Conservation (phyloP, 2,113 vertebrate species). For the Daubentonia madagascariensis region DNA sequence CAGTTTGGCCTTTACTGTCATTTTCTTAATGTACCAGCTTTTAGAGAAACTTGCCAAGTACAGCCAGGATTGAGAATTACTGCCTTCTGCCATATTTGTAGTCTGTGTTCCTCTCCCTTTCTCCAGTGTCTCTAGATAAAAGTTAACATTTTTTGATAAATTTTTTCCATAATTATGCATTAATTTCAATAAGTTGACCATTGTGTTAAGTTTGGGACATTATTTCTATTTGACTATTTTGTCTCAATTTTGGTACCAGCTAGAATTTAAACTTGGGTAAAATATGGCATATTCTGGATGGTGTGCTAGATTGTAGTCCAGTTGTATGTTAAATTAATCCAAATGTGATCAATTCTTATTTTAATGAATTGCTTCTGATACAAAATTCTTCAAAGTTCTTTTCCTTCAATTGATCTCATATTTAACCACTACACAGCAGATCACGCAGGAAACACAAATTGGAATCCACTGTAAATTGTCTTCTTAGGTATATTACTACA, state of each 20-base stretch:
- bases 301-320: neutral
- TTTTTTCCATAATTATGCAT: neutral
- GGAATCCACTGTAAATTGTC: neutral
- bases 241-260: neutral
- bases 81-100: neutral
- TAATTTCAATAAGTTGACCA: neutral
- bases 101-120: neutral
- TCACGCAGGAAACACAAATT: neutral
- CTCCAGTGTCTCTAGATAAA: neutral
- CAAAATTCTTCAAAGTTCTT: constrained; percentile 12
- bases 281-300: neutral
- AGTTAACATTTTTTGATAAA: neutral
- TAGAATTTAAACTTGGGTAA: neutral
- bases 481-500: neutral
- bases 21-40: neutral
- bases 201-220: neutral
- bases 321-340: neutral
- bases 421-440: neutral
- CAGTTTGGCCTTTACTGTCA: neutral
- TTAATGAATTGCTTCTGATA: neutral
- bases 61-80: neutral
- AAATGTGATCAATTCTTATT: neutral
- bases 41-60: neutral
- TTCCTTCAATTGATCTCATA: neutral
- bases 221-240: neutral